Base-by-base conservation (phyloP, 2,888 invertebrate genomes). In the Cerceris ruficornis region DNA sequence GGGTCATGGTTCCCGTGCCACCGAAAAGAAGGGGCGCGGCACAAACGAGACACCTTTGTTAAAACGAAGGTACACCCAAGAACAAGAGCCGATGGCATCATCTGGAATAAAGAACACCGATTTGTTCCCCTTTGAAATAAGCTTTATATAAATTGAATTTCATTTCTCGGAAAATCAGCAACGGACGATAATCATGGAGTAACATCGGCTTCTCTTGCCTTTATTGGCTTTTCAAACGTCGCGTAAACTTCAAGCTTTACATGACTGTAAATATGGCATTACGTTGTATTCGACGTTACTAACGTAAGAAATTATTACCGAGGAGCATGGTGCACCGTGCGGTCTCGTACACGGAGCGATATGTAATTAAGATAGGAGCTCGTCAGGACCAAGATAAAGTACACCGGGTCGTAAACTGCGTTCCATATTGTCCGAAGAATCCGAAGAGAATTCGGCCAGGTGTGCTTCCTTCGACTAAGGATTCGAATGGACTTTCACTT, bases 331-430 rank as follows among this genome's bases (percentile, higher is more conserved):
- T 17, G 71, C 60, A 57, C 43, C 58, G 57, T 61, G 41, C 57
- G 62, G 68, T 62, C 58, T 69, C 64, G 82, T 72, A 73, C 68
- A 66, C 60, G 55, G 11, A 43, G 71, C 76, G 86, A 84, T 86
- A 82, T 72, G 84, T 78, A 85, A 85, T 85, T 85, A 85, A 86
- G 85, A 86, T 85, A 86, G 72, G 69, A 58, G 59, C 76, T 79
- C 79, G 72, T 80, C 81, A 81, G 74, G 66, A 58, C 67, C 62
- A 64, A 75, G 86, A 85, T 82, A 85, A 86, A 86, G 61, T 69
- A 64, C 66, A 65, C 62, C 57, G 54, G 61, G 62, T 64, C 70
- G 80, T 80, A 77, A 78, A 81, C 72, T 52, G 67, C 54, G 67
- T 69, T 72, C 68, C 69, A 71, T 72, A 71, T 71, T 62, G 65